These are phyloP conservation scores for Myrmecophaga tridactyla DNA, from an alignment of 2,113 vertebrate genomes.

Conservation along the genomic window DNA sequence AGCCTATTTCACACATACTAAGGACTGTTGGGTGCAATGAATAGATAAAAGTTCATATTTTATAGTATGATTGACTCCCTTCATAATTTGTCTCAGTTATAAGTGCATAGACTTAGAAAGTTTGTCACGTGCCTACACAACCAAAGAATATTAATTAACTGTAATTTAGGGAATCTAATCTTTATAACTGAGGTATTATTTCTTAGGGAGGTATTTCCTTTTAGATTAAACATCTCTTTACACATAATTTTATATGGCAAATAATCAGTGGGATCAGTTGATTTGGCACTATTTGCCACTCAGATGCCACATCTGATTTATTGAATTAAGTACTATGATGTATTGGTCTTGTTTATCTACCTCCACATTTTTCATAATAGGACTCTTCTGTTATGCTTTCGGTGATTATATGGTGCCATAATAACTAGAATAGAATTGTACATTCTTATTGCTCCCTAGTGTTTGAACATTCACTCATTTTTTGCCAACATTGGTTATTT, in stretches of 20 bases:
- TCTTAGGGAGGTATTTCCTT: neutral
- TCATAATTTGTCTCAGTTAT: constrained; percentile 27
- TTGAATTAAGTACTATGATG: neutral
- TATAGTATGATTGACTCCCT: neutral
- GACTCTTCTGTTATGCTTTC: neutral
- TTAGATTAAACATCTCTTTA: constrained; percentile 1
- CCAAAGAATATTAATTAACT: neutral
- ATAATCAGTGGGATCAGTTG: too few relatives aligned
- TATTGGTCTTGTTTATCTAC: neutral
- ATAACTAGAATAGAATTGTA: neutral
- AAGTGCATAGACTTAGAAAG: neutral
- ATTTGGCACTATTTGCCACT: neutral
- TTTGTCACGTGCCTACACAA: neutral
- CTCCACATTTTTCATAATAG: neutral
- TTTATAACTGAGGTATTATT: neutral
- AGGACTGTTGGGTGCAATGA: neutral
- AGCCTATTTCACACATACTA: neutral
- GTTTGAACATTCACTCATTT: neutral
- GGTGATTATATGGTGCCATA: neutral
- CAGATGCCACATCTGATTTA: neutral
- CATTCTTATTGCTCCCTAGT: neutral
- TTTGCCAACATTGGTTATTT: neutral
- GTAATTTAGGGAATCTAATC: neutral
- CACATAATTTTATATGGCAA: neutral
- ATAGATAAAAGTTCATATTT: neutral